A percentile compares a stretch with the other conserved stretches of the same genome.
These are phyloP conservation scores for Elephas maximus DNA, from an alignment of 2,113 vertebrate genomes.

Conservation along the genomic window DNA sequence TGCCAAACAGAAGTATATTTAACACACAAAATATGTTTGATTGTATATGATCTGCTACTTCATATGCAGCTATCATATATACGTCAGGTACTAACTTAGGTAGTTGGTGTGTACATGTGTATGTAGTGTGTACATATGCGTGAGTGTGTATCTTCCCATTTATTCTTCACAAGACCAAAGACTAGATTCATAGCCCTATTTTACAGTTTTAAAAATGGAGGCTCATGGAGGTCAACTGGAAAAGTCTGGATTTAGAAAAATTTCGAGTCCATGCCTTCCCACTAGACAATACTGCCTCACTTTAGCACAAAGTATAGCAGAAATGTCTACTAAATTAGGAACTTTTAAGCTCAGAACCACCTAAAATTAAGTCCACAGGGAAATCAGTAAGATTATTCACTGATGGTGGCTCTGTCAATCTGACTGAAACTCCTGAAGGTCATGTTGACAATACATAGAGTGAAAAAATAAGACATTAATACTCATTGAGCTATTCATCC, in stretches of 20 bases:
- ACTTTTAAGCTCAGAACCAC: background rate
- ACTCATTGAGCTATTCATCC: background rate
- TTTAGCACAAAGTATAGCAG: background rate
- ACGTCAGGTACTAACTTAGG: background rate
- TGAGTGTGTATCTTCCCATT: background rate
- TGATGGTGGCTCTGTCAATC: background rate
- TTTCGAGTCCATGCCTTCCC: too few relatives aligned
- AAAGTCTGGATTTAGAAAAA: background rate
- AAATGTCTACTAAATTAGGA: background rate
- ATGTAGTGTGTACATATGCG: background rate
- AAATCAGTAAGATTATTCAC: background rate
- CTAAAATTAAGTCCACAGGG: background rate
- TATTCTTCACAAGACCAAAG: background rate
- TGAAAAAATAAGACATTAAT: background rate
- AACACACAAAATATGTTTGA: background rate
- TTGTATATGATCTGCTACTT: background rate
- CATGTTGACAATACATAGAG: background rate
- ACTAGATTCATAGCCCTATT: background rate
- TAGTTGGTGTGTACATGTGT: background rate
- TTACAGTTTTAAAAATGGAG: background rate
- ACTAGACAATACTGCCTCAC: background rate
- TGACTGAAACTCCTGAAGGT: constrained; percentile 41
- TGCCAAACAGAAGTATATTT: background rate
- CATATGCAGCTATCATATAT: background rate
- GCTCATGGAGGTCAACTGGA: background rate